Percentiles rank a stretch among this genome's conserved stretches.
Evolutionary conservation across 1,140 invertebrate species (phyloP).

Genomic region (Halesus radiatus): DNA sequence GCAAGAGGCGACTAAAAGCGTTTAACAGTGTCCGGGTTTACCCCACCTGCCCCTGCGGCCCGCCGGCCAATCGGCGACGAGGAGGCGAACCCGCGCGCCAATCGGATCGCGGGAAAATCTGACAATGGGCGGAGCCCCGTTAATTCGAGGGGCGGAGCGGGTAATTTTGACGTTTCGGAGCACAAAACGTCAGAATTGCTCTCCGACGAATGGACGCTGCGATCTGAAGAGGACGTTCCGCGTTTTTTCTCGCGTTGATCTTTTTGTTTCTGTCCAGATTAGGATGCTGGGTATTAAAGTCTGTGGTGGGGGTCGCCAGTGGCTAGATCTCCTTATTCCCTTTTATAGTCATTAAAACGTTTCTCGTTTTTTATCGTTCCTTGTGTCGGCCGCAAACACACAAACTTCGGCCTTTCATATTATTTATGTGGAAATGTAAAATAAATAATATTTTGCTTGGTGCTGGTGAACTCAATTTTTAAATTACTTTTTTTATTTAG

Average conservation of each 20-base stretch:
- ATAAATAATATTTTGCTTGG: too few species aligned
- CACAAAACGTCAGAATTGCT: constrained; percentile 32
- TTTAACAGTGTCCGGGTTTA: constrained; percentile 22
- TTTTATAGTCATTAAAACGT: constrained; percentile 24
- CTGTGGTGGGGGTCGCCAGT: not conserved
- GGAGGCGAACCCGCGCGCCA: not conserved
- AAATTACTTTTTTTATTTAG: too few species aligned
- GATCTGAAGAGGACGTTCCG: not conserved
- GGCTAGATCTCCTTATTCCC: not conserved
- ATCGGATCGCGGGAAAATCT: not conserved
- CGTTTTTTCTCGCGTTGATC: not conserved
- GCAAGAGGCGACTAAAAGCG: constrained; percentile 34
- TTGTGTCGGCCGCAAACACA: not conserved
- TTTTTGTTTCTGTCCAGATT: constrained; percentile 28
- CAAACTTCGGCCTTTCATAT: not conserved
- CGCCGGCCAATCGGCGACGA: not conserved
- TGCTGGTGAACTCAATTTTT: too few species aligned
- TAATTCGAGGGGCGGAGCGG: constrained; percentile 23
- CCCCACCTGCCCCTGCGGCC: constrained; percentile 23
- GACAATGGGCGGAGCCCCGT: not conserved
- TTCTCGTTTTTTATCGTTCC: constrained; percentile 19
- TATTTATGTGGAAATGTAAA: too few species aligned
- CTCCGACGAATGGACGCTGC: constrained; percentile 24
- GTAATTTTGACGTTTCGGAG: constrained; percentile 26
- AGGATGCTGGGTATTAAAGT: constrained; percentile 30